These are phyloP conservation scores for Sigmodon hispidus DNA, from an alignment of 2,113 vertebrate genomes.

Conservation along the genomic window DNA sequence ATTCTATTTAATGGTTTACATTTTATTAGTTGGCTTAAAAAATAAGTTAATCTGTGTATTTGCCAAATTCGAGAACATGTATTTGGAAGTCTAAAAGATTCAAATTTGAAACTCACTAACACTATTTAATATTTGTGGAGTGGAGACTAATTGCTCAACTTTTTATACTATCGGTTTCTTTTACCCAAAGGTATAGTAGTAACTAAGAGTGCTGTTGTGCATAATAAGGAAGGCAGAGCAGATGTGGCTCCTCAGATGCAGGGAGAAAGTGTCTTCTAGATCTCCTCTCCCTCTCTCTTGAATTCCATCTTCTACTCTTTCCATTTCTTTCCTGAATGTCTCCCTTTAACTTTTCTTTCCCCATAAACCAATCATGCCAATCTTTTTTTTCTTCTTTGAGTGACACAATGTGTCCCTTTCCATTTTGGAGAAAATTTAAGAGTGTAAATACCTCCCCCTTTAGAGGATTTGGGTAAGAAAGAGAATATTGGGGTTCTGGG, in stretches of 20 bases:
- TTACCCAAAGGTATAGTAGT: not conserved
- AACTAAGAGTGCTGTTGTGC: not conserved
- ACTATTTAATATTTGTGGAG: not conserved
- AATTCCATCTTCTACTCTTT: not conserved
- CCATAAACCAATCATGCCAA: slow-evolving; percentile 65
- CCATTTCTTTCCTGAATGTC: not conserved
- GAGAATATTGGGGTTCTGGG: slow-evolving; percentile 27
- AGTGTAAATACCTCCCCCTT: slow-evolving; percentile 40
- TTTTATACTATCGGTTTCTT: not conserved
- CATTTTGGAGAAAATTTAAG: slow-evolving; percentile 43
- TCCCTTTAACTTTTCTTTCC: slow-evolving; percentile 65
- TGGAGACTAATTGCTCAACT: not conserved
- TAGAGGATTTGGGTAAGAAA: slow-evolving; percentile 62
- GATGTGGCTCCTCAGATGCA: not conserved
- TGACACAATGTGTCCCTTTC: slow-evolving; percentile 53
- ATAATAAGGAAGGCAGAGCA: not conserved
- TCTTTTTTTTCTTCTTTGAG: slow-evolving; percentile 35
- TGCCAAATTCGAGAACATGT: not conserved
- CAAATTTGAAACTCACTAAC: not conserved
- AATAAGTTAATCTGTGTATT: not conserved
- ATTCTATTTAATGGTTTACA: not conserved
- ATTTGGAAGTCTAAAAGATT: not conserved
- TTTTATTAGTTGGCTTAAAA: not conserved
- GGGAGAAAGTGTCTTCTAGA: not conserved
- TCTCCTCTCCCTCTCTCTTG: not conserved